A percentile compares a stretch with the other conserved stretches of the same genome.
Conservation (phyloP, 2,888 invertebrate species). For the Hymenopus coronatus region DNA sequence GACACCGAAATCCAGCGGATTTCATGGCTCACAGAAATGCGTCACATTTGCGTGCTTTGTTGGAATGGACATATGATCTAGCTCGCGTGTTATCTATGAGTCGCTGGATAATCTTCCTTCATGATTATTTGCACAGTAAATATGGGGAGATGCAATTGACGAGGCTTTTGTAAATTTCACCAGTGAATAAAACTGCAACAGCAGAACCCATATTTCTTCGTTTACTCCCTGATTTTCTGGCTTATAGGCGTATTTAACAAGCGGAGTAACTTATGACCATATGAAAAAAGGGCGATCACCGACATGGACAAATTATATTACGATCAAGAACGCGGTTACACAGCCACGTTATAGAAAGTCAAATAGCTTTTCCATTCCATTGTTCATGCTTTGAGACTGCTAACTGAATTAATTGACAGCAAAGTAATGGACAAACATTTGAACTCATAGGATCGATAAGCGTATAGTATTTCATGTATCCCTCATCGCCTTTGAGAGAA, state of each 20-base stretch:
- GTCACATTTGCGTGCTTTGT: conserved; percentile 9
- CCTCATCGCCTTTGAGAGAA: no score
- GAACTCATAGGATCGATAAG: neutral
- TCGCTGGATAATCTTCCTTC: conserved; percentile 11
- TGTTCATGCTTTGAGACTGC: neutral
- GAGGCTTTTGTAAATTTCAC: conserved; percentile 4
- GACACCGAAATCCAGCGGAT: conserved; percentile 5
- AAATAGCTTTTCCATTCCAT: neutral
- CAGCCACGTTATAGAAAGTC: neutral
- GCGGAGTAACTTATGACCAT: neutral
- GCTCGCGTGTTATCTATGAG: neutral
- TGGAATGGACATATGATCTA: conserved; percentile 12
- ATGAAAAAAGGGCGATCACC: neutral
- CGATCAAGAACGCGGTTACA: neutral
- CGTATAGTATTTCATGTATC: no score
- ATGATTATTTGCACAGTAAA: conserved; percentile 12
- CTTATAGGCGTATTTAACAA: neutral
- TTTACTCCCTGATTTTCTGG: neutral
- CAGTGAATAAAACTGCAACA: neutral
- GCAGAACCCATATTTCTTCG: neutral
- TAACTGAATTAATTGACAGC: neutral
- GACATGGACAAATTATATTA: neutral
- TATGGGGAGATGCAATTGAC: neutral
- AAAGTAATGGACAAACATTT: neutral
- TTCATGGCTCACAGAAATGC: conserved; percentile 15